Conservation (phyloP, 2,888 invertebrate species). For the Kryphioiulus occultus region DNA sequence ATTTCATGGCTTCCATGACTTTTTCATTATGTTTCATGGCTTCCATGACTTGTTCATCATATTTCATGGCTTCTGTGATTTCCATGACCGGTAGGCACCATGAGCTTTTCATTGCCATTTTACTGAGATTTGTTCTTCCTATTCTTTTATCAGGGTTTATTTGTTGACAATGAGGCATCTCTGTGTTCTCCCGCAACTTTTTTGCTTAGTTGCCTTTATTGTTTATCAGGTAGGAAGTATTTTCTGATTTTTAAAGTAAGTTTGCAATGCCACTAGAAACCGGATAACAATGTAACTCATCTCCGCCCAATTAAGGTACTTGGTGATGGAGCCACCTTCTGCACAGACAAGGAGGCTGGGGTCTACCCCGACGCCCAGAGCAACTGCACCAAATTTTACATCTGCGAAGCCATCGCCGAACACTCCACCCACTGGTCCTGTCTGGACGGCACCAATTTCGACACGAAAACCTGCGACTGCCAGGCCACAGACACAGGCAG, state of each 20-base stretch:
- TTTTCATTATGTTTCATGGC: too few species aligned
- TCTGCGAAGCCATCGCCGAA: background rate
- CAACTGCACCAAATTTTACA: slow-evolving; percentile 2
- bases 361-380: slow-evolving; percentile 6
- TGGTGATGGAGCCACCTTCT: background rate
- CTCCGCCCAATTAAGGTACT: background rate
- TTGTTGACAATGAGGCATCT: background rate
- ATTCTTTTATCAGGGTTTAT: too few species aligned
- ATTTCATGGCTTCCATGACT: too few species aligned
- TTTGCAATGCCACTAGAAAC: too few species aligned
- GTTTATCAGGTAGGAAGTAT: background rate
- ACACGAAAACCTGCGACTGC: background rate
- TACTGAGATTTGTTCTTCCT: too few species aligned
- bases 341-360: background rate
- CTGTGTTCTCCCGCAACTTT: background rate
- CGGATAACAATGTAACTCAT: background rate
- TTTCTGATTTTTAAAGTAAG: too few species aligned
- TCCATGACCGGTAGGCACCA: too few species aligned
- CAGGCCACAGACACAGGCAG: background rate
- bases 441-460: background rate
- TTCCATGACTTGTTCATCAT: too few species aligned
- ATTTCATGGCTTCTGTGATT: too few species aligned
- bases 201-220: background rate
- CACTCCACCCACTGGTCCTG: background rate
- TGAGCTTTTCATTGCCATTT: too few species aligned